Evolutionary conservation across 2,113 vertebrate species (phyloP).

Genomic region (Corynorhinus townsendii): DNA sequence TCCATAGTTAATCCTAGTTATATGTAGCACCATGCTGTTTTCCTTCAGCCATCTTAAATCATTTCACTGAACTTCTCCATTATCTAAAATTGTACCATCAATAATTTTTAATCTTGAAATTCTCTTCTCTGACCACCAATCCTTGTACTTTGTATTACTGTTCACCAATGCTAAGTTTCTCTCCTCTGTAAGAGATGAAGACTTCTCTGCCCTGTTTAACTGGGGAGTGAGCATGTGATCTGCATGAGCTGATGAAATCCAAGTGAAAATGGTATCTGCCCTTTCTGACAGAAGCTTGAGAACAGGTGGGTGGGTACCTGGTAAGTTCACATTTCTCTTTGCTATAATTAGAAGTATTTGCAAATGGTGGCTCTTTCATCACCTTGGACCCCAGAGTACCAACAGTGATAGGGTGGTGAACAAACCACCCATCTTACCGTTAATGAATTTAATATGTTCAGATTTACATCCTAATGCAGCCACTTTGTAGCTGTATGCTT

Average conservation of each 20-base stretch:
- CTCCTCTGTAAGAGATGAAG: background rate
- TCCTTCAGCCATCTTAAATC: background rate
- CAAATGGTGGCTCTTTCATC: background rate
- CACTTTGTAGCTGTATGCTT: background rate
- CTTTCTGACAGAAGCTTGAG: background rate
- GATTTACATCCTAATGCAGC: background rate
- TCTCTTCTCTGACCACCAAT: background rate
- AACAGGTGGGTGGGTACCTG: background rate
- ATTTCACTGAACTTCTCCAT: background rate
- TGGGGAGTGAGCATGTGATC: fast-evolving
- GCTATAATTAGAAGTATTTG: background rate
- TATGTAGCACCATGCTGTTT: background rate
- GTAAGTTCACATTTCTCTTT: background rate
- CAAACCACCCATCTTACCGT: background rate
- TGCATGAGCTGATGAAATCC: background rate
- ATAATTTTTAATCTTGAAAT: background rate
- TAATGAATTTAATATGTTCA: background rate
- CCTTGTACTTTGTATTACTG: background rate
- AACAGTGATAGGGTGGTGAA: background rate
- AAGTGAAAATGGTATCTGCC: background rate
- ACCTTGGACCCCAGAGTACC: background rate
- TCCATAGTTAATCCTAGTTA: background rate
- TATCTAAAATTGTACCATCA: background rate
- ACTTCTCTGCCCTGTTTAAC: background rate
- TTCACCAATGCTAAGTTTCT: background rate